Base-by-base conservation (phyloP, 2,113 vertebrate genomes). In the Paradisaea rubra region DNA sequence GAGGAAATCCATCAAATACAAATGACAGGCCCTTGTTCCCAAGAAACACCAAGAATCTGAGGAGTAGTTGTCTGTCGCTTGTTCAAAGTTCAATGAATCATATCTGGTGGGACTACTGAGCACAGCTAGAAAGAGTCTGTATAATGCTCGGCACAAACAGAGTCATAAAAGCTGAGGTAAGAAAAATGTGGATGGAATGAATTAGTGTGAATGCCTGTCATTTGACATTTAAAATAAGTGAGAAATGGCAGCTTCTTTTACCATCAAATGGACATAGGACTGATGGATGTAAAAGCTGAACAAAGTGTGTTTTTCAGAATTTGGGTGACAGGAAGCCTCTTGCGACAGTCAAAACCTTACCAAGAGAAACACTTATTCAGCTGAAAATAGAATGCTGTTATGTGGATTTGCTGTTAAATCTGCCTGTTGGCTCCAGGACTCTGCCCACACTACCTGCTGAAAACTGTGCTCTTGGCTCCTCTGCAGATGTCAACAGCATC, bases 201-300 rank as follows among this genome's bases (percentile, higher is more conserved):
- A 70, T 61, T 91, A 59, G 37, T 35, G 9, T 54, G 63, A 83
- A 52, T 86, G n/a, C 37, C 45, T 93, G 42, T 57, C 56, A 92
- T 81, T 53, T 88, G 39, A 17, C 54, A 68, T 66, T 89, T 86
- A 90, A 95, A 88, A 83, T 59, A 42, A 13, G 20, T 92, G 76
- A 81, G 64, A 86, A 91, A 68, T 64, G 47, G 41, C 33, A 81
- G 35, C 20, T 86, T 66, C 39, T 89, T 87, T 86, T 89, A 54
- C 20, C 25, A 23, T 81, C 39, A 63, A 63, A 66, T 77, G 41
- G 86, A 56, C 60, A 30, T 33, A 35, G 72, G 44, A 41, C 45
- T 80, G 85, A 53, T 37, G 49, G 53, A 76, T 74, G 20, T 81
- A 54, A 93, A 90, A 93, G 50, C 33, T 39, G 50, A 83, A 77